phyloP scores from a whole-genome alignment of 2,113 vertebrate species.

The Festucalex cinctus region DNA sequence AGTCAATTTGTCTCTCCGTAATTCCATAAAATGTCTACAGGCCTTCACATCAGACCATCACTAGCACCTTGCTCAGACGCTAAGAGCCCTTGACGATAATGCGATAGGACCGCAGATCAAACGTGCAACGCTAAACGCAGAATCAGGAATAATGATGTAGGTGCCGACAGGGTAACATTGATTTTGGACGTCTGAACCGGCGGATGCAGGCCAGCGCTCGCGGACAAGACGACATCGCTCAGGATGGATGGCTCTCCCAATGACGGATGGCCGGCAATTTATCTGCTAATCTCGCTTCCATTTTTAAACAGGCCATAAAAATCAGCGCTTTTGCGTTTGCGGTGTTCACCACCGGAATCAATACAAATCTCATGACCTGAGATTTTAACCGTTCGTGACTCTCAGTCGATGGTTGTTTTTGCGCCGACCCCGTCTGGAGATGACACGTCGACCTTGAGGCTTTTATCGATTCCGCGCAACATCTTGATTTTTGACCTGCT shows the following conservation, averaged over 20 bases:
- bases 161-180: constrained; percentile 43
- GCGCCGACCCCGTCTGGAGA: constrained; percentile 1
- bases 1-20: neutral
- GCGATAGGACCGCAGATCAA: constrained; percentile 21
- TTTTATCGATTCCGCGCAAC: constrained; percentile 28
- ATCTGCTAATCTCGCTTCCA: constrained; percentile 43
- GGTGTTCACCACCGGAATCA: constrained; percentile 14
- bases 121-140: constrained; percentile 36
- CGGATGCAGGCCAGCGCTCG: constrained; percentile 12
- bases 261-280: constrained; percentile 45
- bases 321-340: constrained; percentile 46
- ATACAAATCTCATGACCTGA: constrained; percentile 38
- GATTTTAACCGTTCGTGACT: constrained; percentile 15
- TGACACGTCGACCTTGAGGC: constrained; percentile 30
- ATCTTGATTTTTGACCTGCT: constrained; percentile 33
- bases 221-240: constrained; percentile 41
- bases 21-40: neutral
- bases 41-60: neutral
- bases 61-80: neutral
- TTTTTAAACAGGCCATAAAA: constrained; percentile 51
- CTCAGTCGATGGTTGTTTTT: constrained; percentile 22
- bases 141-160: constrained; percentile 17
- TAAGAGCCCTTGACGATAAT: constrained; percentile 11
- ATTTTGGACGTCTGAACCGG: constrained; percentile 39
- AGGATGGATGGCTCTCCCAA: constrained; percentile 25